Conservation (phyloP, 1,140 invertebrate genomes). For the Drosophila malerkotliana region DNA sequence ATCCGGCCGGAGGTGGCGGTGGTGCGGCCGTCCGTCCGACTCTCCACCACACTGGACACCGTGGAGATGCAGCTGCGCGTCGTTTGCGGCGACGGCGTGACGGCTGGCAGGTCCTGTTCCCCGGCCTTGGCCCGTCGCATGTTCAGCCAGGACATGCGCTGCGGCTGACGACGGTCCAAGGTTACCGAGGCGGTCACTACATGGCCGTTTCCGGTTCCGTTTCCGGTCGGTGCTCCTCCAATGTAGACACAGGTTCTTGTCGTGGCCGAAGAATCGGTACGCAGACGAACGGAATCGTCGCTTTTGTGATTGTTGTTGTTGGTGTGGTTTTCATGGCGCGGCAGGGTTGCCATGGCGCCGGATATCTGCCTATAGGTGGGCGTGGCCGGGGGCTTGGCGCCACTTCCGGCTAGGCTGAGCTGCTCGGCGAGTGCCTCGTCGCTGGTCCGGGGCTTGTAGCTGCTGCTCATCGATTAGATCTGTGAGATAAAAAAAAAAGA, state of each 20-base stretch:
- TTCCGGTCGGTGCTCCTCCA: constrained; percentile 45
- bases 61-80: constrained; percentile 80
- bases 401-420: constrained; percentile 58
- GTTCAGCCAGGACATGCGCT: constrained; percentile 79
- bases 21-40: constrained; percentile 67
- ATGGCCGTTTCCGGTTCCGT: constrained; percentile 13
- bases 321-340: constrained; percentile 45
- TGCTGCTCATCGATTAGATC: constrained; percentile 75
- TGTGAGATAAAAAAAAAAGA: constrained; percentile 8
- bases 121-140: constrained; percentile 72
- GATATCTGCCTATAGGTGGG: constrained; percentile 64
- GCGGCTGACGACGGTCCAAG: constrained; percentile 71
- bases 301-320: constrained; percentile 41
- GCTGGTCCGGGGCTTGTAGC: constrained; percentile 58
- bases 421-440: constrained; percentile 74
- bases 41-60: constrained; percentile 74
- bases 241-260: constrained; percentile 76
- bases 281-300: constrained; percentile 46
- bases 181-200: constrained; percentile 46
- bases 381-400: constrained; percentile 34
- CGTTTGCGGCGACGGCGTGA: constrained; percentile 79
- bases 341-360: constrained; percentile 66
- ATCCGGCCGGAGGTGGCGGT: constrained; percentile 80
- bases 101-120: constrained; percentile 44
- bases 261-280: constrained; percentile 53